Conservation (phyloP, 2,797 vertebrate genomes). For the Emydoidea blandingii region DNA sequence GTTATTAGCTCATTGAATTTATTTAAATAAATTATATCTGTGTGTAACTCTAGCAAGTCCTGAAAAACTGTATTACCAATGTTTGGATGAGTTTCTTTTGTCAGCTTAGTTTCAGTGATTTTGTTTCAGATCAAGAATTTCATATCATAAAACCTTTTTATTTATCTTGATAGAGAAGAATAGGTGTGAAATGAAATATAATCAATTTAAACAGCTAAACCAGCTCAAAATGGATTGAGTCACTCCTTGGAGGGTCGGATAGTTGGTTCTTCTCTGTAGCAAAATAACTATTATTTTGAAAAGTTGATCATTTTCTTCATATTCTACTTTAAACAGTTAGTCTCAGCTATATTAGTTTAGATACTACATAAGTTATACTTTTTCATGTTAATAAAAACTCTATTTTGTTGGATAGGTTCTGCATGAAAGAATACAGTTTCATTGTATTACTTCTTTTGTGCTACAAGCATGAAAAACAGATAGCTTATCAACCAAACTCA, state of each 20-base stretch:
- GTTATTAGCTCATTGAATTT: not conserved
- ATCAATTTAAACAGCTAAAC: not conserved
- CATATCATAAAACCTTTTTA: not conserved
- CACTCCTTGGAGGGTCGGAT: not conserved
- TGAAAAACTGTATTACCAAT: not conserved
- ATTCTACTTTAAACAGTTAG: not conserved
- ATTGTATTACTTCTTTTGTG: not conserved
- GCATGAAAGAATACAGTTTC: not conserved
- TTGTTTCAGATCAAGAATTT: not conserved
- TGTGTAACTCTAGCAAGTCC: not conserved
- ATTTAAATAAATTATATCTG: not conserved
- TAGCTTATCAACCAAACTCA: conserved; percentile 80
- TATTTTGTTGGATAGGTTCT: not conserved
- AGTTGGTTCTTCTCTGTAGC: not conserved
- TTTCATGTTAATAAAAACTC: not conserved
- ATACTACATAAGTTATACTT: not conserved
- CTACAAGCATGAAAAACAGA: not conserved
- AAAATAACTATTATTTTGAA: not conserved
- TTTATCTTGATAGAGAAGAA: not conserved
- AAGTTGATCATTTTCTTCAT: conserved; percentile 23
- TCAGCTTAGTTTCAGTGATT: not conserved
- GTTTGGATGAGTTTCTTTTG: not conserved
- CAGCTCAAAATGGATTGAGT: not conserved
- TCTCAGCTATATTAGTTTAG: not conserved
- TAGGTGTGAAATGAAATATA: not conserved